These are phyloP conservation scores for Liopterus haemorrhoidalis DNA, from an alignment of 2,888 invertebrate species.

Conservation along the genomic window DNA sequence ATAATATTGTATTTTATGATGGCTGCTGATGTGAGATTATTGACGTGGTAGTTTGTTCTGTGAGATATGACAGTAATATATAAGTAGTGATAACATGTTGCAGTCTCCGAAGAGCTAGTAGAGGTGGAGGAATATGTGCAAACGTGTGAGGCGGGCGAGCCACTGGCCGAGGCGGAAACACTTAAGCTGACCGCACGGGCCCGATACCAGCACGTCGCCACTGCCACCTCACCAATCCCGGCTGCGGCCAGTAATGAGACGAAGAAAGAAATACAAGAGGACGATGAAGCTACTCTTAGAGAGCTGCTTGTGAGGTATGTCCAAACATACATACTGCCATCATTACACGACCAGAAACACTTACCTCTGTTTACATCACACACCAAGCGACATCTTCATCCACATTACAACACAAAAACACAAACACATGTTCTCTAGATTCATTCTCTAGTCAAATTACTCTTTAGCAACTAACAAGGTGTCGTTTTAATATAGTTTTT, in stretches of 20 bases:
- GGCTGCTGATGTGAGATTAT: too few relatives aligned
- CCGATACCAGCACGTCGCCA: slow-evolving; percentile 44
- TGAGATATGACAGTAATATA: too few relatives aligned
- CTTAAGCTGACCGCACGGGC: slow-evolving; percentile 48
- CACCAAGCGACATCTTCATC: neutral
- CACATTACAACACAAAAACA: neutral
- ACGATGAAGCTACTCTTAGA: slow-evolving; percentile 89
- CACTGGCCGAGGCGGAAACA: slow-evolving; percentile 43
- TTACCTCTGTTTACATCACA: slow-evolving; percentile 1
- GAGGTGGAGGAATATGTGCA: slow-evolving; percentile 48
- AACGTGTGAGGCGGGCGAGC: slow-evolving; percentile 40
- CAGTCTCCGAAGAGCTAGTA: slow-evolving; percentile 46
- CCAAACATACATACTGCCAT: slow-evolving; percentile 16
- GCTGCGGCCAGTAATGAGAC: slow-evolving; percentile 72
- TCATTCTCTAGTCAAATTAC: too few relatives aligned
- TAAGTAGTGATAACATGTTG: slow-evolving; percentile 18
- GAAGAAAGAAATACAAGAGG: slow-evolving; percentile 66
- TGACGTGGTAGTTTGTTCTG: too few relatives aligned
- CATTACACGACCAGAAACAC: slow-evolving; percentile 1
- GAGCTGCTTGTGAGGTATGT: slow-evolving; percentile 90
- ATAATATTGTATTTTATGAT: neutral
- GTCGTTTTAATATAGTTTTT: too few relatives aligned
- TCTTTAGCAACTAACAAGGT: too few relatives aligned
- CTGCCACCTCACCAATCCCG: slow-evolving; percentile 36
- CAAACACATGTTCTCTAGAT: neutral